Percentiles rank a stretch among this genome's conserved stretches.
phyloP scores from a whole-genome alignment of 1,140 invertebrate genomes.

The Panulirus ornatus region DNA sequence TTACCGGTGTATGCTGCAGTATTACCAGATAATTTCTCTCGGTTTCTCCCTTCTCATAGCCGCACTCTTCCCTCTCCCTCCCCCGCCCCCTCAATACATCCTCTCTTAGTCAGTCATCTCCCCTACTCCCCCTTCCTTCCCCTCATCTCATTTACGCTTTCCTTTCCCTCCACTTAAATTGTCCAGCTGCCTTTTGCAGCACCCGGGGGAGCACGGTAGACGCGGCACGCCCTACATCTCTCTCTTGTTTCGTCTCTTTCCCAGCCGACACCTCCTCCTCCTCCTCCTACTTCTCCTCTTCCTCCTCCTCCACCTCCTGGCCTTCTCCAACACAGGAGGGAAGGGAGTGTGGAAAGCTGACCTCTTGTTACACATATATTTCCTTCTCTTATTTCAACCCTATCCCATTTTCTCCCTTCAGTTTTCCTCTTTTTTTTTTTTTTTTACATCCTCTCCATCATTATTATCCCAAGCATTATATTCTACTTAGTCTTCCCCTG shows the following conservation, averaged over 20 bases:
- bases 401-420: not conserved
- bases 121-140: not conserved
- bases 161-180: no score
- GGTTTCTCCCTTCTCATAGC: no score
- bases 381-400: not conserved
- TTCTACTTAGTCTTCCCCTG: not conserved
- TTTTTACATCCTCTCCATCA: not conserved
- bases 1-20: no score
- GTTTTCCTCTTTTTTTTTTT: no score
- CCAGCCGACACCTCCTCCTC: not conserved
- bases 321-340: no score
- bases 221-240: no score
- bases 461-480: no score
- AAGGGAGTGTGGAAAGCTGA: no score
- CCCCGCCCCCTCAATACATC: not conserved
- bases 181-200: no score
- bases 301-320: not conserved
- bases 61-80: not conserved
- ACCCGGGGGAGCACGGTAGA: no score
- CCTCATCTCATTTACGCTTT: not conserved
- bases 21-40: no score
- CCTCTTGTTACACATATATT: not conserved
- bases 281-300: not conserved
- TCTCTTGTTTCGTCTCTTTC: no score
- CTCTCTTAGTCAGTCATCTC: not conserved